phyloP scores from a whole-genome alignment of 2,888 invertebrate genomes.

The Gastracanthus pulcherrimus region DNA sequence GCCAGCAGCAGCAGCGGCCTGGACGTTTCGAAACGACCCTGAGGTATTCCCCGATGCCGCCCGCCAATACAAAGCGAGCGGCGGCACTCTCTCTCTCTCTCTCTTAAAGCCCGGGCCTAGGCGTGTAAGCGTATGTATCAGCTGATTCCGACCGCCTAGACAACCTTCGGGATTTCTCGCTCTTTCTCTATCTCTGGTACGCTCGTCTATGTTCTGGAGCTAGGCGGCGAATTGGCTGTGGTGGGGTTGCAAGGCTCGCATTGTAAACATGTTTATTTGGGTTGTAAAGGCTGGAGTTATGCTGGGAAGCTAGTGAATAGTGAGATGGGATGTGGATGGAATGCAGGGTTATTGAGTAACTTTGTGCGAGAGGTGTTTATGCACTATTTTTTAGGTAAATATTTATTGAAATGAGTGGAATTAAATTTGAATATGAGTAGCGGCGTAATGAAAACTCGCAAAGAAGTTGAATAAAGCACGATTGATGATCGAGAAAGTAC shows the following conservation, averaged over 20 bases:
- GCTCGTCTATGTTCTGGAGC: not conserved
- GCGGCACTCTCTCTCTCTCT: not conserved
- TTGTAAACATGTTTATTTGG: conserved; percentile 10
- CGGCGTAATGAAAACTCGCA: not conserved
- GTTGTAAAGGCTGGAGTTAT: not conserved
- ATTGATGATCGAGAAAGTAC: not conserved
- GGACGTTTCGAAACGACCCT: conserved; percentile 24
- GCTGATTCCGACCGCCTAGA: conserved; percentile 5
- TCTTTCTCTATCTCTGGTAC: conserved; percentile 12
- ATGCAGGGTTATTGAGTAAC: no score
- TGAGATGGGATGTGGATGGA: no score
- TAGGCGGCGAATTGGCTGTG: no score
- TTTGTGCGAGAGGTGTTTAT: no score
- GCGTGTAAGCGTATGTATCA: not conserved
- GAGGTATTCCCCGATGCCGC: conserved; percentile 31
- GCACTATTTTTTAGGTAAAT: not conserved
- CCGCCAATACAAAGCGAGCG: not conserved
- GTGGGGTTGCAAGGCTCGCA: not conserved
- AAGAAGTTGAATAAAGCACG: not conserved
- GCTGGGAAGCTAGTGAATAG: not conserved
- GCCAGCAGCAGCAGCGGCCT: no score
- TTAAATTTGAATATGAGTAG: no score
- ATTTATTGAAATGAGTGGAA: no score
- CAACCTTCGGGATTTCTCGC: conserved; percentile 39
- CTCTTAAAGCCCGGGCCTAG: not conserved